Evolutionary conservation across 2,113 vertebrate species (phyloP).

Genomic region (Agapornis roseicollis): DNA sequence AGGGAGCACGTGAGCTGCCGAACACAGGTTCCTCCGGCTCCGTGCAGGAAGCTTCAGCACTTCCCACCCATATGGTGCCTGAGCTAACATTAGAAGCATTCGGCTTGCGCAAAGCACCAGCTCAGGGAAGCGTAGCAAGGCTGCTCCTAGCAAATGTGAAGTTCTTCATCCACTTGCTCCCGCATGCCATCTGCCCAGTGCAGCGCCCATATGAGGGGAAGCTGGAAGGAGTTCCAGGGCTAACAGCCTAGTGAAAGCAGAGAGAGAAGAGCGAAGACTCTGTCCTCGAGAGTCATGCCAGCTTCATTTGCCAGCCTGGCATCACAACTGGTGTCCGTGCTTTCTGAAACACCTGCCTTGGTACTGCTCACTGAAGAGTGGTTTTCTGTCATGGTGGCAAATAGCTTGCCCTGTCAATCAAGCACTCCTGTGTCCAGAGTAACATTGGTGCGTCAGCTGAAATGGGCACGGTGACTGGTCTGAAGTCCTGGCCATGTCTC

Average conservation of each 20-base stretch:
- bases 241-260: background rate
- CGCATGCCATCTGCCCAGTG: background rate
- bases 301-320: background rate
- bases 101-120: background rate
- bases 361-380: background rate
- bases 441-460: background rate
- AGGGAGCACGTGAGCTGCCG: background rate
- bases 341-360: background rate
- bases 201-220: background rate
- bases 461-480: accelerated
- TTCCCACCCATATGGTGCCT: slow-evolving; percentile 25
- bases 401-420: background rate
- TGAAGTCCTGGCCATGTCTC: background rate
- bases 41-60: background rate
- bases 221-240: background rate
- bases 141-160: background rate
- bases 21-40: background rate
- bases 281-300: background rate
- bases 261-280: background rate
- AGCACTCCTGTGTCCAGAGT: background rate
- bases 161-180: background rate
- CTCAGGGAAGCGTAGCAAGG: background rate
- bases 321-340: background rate
- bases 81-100: slow-evolving; percentile 58
- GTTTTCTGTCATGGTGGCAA: background rate